phyloP scores from a whole-genome alignment of 2,888 invertebrate species.

The Charanyca ferruginea region DNA sequence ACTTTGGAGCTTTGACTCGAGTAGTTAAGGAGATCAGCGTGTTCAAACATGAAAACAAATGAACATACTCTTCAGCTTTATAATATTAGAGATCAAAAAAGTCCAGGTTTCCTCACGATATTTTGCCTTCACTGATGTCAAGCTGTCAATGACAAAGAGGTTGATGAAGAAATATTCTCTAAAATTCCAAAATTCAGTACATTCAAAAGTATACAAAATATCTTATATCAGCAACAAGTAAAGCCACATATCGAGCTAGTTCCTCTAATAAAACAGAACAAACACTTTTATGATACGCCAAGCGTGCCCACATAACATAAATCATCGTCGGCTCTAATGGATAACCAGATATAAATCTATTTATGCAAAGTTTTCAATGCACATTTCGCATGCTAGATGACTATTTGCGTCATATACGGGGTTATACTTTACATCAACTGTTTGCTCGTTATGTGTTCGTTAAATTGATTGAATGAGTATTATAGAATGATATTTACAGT shows the following conservation, averaged over 20 bases:
- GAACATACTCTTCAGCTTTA: too few species aligned
- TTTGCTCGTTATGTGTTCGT: slow-evolving; percentile 45
- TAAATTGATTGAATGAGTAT: slow-evolving; percentile 60
- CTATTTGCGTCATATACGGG: slow-evolving; percentile 75
- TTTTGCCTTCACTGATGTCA: neutral
- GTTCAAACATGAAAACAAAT: too few species aligned
- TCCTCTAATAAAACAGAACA: slow-evolving; percentile 54
- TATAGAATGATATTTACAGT: slow-evolving; percentile 24
- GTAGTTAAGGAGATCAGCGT: too few species aligned
- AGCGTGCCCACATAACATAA: slow-evolving; percentile 82
- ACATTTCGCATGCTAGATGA: slow-evolving; percentile 83
- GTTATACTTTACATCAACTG: slow-evolving; percentile 56
- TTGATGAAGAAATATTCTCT: neutral
- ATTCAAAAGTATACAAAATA: neutral
- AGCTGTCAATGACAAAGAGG: too few species aligned
- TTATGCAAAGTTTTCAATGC: slow-evolving; percentile 89
- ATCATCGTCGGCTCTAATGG: slow-evolving; percentile 83
- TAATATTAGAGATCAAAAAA: too few species aligned
- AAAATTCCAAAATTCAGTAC: neutral
- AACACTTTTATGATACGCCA: slow-evolving; percentile 65
- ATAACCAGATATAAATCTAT: slow-evolving; percentile 87
- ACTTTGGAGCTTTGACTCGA: too few species aligned
- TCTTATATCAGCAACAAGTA: slow-evolving; percentile 42
- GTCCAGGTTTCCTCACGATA: neutral
- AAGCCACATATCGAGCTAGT: slow-evolving; percentile 44